Percentiles rank a stretch among this genome's conserved stretches.
Conservation (phyloP, 2,113 vertebrate species). For the Tachysurus vachellii region DNA sequence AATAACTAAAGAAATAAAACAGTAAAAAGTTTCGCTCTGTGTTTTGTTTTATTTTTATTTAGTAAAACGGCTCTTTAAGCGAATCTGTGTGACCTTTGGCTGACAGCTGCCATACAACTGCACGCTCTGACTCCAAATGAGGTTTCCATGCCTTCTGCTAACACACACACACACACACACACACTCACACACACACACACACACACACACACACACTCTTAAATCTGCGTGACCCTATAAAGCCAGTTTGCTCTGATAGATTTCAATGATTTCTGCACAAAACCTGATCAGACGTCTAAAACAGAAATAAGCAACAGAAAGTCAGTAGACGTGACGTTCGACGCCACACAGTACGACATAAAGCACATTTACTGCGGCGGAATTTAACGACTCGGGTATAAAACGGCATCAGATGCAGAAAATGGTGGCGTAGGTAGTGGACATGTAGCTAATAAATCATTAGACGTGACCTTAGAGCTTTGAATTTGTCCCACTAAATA, state of each 20-base stretch:
- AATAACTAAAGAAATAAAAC: neutral
- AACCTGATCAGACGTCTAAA: neutral
- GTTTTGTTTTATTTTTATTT: neutral
- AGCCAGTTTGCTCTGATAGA: neutral
- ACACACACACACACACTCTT: neutral
- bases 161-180: conserved; percentile 2
- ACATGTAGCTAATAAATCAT: neutral
- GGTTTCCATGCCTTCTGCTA: neutral
- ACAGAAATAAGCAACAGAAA: neutral
- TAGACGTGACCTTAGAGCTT: neutral
- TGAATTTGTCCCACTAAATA: neutral
- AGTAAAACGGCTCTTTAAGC: neutral
- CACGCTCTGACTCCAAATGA: neutral
- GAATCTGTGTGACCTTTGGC: neutral
- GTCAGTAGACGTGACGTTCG: no score
- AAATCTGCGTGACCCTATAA: neutral
- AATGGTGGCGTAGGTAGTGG: neutral
- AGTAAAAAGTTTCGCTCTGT: neutral
- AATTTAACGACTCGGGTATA: neutral
- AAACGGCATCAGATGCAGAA: no score
- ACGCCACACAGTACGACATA: neutral
- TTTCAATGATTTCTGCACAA: neutral
- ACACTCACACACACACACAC: conserved; percentile 9
- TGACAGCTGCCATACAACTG: neutral
- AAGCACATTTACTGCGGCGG: neutral